Evolutionary conservation across 1,140 invertebrate genomes (phyloP).

Genomic region (Olivierus martensii): DNA sequence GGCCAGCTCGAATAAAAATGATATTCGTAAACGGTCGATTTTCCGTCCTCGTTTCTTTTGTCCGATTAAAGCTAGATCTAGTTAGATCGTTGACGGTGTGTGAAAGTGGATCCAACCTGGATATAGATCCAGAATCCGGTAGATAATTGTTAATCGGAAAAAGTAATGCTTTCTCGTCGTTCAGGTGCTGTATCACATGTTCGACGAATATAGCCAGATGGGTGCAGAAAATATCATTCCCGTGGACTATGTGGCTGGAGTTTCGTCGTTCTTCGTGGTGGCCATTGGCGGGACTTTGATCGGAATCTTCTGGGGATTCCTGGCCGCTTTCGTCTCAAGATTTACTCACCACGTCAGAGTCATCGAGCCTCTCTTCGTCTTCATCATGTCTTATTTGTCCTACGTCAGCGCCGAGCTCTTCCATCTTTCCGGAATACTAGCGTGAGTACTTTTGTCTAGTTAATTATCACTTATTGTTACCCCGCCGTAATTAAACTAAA

Average conservation of each 20-base stretch:
- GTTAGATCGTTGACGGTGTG: too few species aligned
- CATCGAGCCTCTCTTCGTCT: conserved; percentile 96
- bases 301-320: conserved; percentile 88
- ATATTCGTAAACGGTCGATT: too few species aligned
- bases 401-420: conserved; percentile 97
- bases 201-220: conserved; percentile 79
- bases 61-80: too few species aligned
- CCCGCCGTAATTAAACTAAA: too few species aligned
- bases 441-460: conserved; percentile 55
- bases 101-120: too few species aligned
- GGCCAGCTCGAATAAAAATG: too few species aligned
- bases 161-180: too few species aligned
- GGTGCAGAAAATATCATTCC: conserved; percentile 50
- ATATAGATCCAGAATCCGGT: too few species aligned
- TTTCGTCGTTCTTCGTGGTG: conserved; percentile 86
- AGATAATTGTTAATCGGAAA: too few species aligned
- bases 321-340: conserved; percentile 86
- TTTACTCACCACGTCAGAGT: conserved; percentile 93
- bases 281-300: conserved; percentile 85
- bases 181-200: conserved; percentile 87
- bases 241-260: conserved; percentile 61
- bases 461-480: too few species aligned
- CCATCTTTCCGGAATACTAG: conserved; percentile 93
- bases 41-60: too few species aligned
- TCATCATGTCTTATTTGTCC: conserved; percentile 94